These are phyloP conservation scores for Nephrotoma flavescens DNA, from an alignment of 2,888 invertebrate species.

Conservation along the genomic window DNA sequence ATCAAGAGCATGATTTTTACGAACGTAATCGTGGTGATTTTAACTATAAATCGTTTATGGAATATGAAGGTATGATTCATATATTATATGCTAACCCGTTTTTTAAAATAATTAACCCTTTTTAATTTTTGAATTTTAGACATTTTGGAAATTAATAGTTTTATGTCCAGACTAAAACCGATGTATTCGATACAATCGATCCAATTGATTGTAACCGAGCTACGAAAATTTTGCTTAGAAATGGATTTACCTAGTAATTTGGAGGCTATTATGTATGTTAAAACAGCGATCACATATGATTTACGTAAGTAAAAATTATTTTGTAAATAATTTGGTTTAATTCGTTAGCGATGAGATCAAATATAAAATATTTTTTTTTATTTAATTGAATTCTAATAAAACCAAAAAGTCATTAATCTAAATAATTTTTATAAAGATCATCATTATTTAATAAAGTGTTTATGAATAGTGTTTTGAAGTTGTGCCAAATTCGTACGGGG, in stretches of 20 bases:
- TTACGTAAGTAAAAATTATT: not conserved
- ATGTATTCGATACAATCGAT: slow-evolving; percentile 23
- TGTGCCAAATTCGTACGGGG: not conserved
- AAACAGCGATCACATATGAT: not conserved
- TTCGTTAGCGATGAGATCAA: not conserved
- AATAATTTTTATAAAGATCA: not conserved
- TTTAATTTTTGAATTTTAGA: slow-evolving; percentile 16
- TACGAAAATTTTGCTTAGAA: slow-evolving; percentile 28
- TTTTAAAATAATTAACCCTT: not conserved
- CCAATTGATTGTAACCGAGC: slow-evolving; percentile 26
- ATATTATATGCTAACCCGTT: not conserved
- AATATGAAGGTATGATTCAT: slow-evolving; percentile 24
- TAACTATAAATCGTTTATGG: slow-evolving; percentile 28
- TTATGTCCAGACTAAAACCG: slow-evolving; percentile 27
- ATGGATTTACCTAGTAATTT: slow-evolving; percentile 18
- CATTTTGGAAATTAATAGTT: slow-evolving; percentile 26
- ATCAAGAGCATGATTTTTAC: slow-evolving; percentile 24
- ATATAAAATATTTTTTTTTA: not conserved
- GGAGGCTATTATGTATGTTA: not conserved
- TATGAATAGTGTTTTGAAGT: not conserved
- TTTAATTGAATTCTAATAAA: not conserved
- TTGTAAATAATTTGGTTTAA: not conserved
- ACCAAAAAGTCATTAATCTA: not conserved
- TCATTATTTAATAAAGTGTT: not conserved
- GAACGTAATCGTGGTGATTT: slow-evolving; percentile 30